These are phyloP conservation scores for Lagodon rhomboides DNA, from an alignment of 2,797 vertebrate species.

Conservation along the genomic window DNA sequence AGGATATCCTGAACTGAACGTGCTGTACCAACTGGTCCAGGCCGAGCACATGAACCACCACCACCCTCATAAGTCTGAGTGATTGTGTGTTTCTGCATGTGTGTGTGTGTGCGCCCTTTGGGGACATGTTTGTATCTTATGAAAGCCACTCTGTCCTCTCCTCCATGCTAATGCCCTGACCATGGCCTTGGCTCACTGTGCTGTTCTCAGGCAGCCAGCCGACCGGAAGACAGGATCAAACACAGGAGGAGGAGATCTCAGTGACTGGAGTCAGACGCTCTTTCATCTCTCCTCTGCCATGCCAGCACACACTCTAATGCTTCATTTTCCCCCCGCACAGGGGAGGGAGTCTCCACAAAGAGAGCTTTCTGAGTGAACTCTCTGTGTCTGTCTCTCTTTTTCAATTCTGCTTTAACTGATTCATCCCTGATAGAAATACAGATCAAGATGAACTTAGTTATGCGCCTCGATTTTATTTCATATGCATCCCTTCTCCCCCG, in stretches of 20 bases:
- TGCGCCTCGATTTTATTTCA: conserved; percentile 49
- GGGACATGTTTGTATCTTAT: conserved; percentile 53
- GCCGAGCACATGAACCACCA: neutral
- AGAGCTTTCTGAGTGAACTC: conserved; percentile 60
- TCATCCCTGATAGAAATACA: conserved; percentile 59
- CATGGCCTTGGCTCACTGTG: conserved; percentile 52
- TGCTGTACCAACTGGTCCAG: neutral
- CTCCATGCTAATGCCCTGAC: conserved; percentile 73
- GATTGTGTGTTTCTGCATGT: conserved; percentile 41
- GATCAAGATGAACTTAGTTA: conserved; percentile 56
- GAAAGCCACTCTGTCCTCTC: conserved; percentile 69
- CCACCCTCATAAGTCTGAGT: neutral
- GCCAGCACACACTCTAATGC: conserved; percentile 70
- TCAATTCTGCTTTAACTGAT: conserved; percentile 62
- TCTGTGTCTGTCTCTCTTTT: conserved; percentile 43
- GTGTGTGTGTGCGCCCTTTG: conserved; percentile 18
- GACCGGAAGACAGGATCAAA: conserved; percentile 79
- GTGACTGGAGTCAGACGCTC: conserved; percentile 75
- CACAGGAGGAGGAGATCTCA: conserved; percentile 73
- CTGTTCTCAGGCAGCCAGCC: conserved; percentile 58
- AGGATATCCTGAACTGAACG: neutral
- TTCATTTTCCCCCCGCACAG: conserved; percentile 63
- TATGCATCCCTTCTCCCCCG: conserved; percentile 37
- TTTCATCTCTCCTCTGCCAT: conserved; percentile 78
- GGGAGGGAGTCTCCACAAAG: conserved; percentile 68